Evolutionary conservation across 2,888 invertebrate species (phyloP).

Genomic region (Baccha elongata): DNA sequence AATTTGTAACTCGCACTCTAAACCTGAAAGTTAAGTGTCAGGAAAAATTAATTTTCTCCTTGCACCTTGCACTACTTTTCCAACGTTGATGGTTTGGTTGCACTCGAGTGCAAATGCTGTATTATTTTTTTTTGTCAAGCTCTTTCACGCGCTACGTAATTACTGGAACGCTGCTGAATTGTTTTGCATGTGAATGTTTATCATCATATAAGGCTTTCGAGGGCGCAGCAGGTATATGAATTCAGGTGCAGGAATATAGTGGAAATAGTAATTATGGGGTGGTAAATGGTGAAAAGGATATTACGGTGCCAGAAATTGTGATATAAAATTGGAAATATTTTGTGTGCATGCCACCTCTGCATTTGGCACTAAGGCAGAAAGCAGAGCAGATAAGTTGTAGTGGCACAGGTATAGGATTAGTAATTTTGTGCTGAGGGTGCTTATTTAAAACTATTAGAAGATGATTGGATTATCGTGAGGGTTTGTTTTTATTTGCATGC

Average conservation of each 20-base stretch:
- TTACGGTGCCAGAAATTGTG: slow-evolving; percentile 48
- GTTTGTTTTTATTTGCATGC: neutral
- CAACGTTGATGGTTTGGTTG: slow-evolving; percentile 7
- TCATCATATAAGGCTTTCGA: slow-evolving; percentile 12
- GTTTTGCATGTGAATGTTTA: slow-evolving; percentile 41
- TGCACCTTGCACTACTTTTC: slow-evolving; percentile 26
- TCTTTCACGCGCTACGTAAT: slow-evolving; percentile 26
- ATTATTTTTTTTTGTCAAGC: slow-evolving; percentile 18
- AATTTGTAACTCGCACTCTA: slow-evolving; percentile 34
- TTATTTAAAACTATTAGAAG: slow-evolving; percentile 64
- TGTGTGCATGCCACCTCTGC: slow-evolving; percentile 42
- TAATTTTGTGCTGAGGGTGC: slow-evolving; percentile 55
- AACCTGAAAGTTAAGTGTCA: slow-evolving; percentile 54
- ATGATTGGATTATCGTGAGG: slow-evolving; percentile 53
- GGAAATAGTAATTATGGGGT: slow-evolving; percentile 51
- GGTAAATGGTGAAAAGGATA: slow-evolving; percentile 46
- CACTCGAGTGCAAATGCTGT: slow-evolving; percentile 17
- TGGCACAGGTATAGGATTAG: slow-evolving; percentile 20
- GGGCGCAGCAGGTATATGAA: neutral
- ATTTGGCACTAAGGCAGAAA: too few relatives aligned
- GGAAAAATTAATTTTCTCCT: slow-evolving; percentile 43
- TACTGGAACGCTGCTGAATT: slow-evolving; percentile 23
- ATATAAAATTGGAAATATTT: slow-evolving; percentile 51
- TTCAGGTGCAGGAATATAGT: neutral
- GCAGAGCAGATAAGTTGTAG: neutral